Conservation (phyloP, 2,113 vertebrate genomes). For the Scopus umbretta region DNA sequence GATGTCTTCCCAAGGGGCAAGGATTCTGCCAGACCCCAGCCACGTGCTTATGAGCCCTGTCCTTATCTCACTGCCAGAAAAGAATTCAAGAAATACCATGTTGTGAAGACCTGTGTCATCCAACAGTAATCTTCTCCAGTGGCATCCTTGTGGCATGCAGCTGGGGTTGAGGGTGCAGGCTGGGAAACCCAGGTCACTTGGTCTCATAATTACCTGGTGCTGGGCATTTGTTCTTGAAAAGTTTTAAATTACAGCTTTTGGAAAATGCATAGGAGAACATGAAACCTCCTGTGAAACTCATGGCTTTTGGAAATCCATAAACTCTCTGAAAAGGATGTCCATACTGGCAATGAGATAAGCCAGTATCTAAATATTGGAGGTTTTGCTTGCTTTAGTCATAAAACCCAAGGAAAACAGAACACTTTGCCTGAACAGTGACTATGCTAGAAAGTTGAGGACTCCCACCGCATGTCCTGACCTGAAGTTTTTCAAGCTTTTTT, state of each 20-base stretch:
- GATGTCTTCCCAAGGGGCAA: neutral
- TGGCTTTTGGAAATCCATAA: neutral
- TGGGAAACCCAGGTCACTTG: neutral
- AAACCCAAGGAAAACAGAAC: neutral
- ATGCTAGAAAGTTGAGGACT: neutral
- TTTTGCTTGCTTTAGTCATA: neutral
- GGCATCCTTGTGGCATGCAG: neutral
- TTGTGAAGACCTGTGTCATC: neutral
- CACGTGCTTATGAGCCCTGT: neutral
- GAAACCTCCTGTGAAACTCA: neutral
- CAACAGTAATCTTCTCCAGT: neutral
- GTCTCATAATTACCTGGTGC: neutral
- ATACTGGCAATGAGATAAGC: neutral
- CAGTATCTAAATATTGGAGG: neutral
- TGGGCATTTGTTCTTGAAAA: neutral
- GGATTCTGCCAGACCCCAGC: neutral
- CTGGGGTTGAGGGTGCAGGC: neutral
- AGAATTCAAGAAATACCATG: neutral
- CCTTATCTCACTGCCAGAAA: neutral
- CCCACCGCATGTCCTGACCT: neutral
- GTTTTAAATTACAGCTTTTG: neutral
- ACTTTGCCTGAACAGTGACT: neutral
- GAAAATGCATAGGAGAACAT: neutral
- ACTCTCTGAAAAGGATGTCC: neutral
- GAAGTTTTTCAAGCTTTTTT: neutral